Base-by-base conservation (phyloP, 2,888 invertebrate genomes). In the Pteria penguin region DNA sequence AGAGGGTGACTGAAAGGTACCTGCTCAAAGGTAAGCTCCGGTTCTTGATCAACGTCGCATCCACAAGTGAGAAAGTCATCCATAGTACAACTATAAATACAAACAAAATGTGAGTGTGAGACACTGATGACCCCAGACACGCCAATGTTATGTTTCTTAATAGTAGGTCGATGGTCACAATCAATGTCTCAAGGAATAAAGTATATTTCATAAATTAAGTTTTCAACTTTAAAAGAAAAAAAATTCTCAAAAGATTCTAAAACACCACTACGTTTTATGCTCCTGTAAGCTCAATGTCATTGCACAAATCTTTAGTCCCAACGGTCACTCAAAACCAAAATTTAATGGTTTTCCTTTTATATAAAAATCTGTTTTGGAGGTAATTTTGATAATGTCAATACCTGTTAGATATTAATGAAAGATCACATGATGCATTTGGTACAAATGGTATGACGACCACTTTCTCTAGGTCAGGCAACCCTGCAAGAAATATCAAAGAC, bases 1-100 rank as follows among this genome's bases (percentile, higher is more conserved):
- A 94, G 88, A 0, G 94, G 94, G 86, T 94, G 93, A 83, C 92
- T 91, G 86, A 94, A 94, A 0, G 94, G 92, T 2, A 94, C 92
- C 87, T 94, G 93, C 69, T 92, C 92, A 89, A 93, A 94, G 45
- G 68, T 77, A 33, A 92, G 82, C 24, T 84, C 83, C 11, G 88
- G 87, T 3, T 77, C 75, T 2, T 77, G 29, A 3, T 84, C 86
- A 58, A 86, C 86, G 22, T 73, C 76, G 3, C 76, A 70, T 2
- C 85, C 87, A 2, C 58, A 70, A 22, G 76, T 55, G 66, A 88
- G 75, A 76, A 92, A 92, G 22, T 91, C 90, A 58, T 87, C 87
- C 61, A 92, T 62, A n/a, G 83, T 78, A 29, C 88, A 84, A 65
- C 91, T 91, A 79, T 29, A 83, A 71, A 36, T 75, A 71, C 57